These are phyloP conservation scores for Peromyscus leucopus DNA, from an alignment of 2,113 vertebrate genomes.

Conservation along the genomic window DNA sequence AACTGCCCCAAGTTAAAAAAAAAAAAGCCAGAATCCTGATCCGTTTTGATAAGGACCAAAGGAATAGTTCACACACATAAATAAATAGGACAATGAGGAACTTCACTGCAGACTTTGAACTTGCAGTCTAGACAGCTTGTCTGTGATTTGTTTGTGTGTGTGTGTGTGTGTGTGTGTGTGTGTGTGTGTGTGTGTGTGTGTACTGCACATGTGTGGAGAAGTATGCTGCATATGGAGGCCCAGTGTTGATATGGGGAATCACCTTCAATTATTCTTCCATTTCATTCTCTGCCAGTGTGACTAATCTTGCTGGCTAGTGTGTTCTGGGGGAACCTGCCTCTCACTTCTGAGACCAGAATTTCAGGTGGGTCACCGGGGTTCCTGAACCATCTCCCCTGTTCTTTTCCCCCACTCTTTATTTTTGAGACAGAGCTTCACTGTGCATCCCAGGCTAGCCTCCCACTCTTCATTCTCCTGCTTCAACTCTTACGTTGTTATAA, in stretches of 20 bases:
- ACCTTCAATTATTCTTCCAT: background rate
- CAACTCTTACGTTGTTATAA: constrained; percentile 43
- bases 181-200: background rate
- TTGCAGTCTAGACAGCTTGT: constrained; percentile 19
- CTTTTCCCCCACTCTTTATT: too few relatives aligned
- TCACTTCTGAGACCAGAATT: background rate
- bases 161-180: background rate
- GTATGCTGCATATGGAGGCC: background rate
- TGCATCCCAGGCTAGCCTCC: background rate
- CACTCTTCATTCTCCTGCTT: background rate
- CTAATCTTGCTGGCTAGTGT: background rate
- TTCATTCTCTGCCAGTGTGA: background rate
- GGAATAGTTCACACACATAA: background rate
- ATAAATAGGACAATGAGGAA: background rate
- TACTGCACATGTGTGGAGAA: background rate
- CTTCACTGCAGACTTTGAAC: constrained; percentile 27
- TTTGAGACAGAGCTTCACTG: background rate
- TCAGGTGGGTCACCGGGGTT: background rate
- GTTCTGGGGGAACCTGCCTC: background rate
- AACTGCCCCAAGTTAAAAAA: background rate
- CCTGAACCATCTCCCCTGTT: background rate
- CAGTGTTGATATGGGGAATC: background rate
- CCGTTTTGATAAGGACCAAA: constrained; percentile 21
- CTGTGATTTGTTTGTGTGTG: background rate
- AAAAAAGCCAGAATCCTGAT: constrained; percentile 4